These are phyloP conservation scores for Drosophila tristis DNA, from an alignment of 1,140 invertebrate species.

Conservation along the genomic window DNA sequence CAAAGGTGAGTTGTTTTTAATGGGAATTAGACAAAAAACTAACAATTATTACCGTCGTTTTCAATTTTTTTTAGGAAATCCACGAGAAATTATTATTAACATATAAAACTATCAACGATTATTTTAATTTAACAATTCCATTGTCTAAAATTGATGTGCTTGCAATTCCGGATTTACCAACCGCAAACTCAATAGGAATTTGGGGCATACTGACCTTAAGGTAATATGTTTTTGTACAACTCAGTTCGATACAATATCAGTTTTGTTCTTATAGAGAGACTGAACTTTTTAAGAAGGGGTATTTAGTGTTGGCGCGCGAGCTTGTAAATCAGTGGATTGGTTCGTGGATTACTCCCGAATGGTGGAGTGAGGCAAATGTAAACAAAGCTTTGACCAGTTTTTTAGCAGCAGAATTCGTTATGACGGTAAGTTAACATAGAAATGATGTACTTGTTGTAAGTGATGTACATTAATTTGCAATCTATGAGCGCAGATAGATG, in stretches of 20 bases:
- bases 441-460: not conserved
- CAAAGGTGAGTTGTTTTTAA: too few species aligned
- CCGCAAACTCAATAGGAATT: slow-evolving; percentile 88
- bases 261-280: slow-evolving; percentile 87
- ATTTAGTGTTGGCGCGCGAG: slow-evolving; percentile 88
- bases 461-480: not conserved
- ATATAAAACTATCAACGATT: slow-evolving; percentile 84
- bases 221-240: slow-evolving; percentile 84
- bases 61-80: slow-evolving; percentile 14
- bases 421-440: slow-evolving; percentile 85
- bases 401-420: slow-evolving; percentile 88
- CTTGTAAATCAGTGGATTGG: slow-evolving; percentile 91
- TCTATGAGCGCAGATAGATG: slow-evolving; percentile 85
- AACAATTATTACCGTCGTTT: too few species aligned
- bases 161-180: slow-evolving; percentile 92
- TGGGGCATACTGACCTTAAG: slow-evolving; percentile 92
- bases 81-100: slow-evolving; percentile 13
- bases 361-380: slow-evolving; percentile 89
- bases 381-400: slow-evolving; percentile 90
- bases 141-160: slow-evolving; percentile 91
- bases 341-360: slow-evolving; percentile 88
- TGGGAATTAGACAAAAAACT: too few species aligned
- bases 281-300: slow-evolving; percentile 86
- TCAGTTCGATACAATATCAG: not conserved
- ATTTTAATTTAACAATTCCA: slow-evolving; percentile 89